phyloP scores from a whole-genome alignment of 2,888 invertebrate species.

The Lasioglossum figueresi region DNA sequence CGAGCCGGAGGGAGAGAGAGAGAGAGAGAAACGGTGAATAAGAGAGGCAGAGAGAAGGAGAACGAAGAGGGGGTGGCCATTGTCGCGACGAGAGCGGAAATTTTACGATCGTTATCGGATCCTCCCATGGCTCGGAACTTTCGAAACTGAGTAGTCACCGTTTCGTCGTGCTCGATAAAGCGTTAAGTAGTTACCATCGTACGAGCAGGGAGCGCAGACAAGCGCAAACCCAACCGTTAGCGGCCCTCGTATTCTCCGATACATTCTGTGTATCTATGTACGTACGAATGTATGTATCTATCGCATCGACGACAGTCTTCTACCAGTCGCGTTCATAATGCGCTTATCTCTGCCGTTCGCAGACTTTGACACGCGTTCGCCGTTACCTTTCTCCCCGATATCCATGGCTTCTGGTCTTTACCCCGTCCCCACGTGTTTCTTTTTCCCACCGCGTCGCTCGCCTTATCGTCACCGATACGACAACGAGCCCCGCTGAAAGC shows the following conservation, averaged over 20 bases:
- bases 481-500: neutral
- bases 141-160: slow-evolving; percentile 62
- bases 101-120: slow-evolving; percentile 72
- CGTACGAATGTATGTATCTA: slow-evolving; percentile 1
- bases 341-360: slow-evolving; percentile 30
- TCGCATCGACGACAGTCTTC: slow-evolving; percentile 32
- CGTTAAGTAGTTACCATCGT: slow-evolving; percentile 50
- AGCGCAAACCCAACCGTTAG: slow-evolving; percentile 25
- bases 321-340: slow-evolving; percentile 37
- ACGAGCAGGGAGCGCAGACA: slow-evolving; percentile 26
- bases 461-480: slow-evolving; percentile 18
- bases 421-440: slow-evolving; percentile 1
- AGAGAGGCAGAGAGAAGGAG: neutral
- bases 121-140: slow-evolving; percentile 48
- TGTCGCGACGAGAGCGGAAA: slow-evolving; percentile 69
- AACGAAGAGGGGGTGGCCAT: slow-evolving; percentile 53
- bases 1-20: neutral
- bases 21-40: neutral
- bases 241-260: slow-evolving; percentile 40
- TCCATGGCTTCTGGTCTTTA: slow-evolving; percentile 16
- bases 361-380: slow-evolving; percentile 36
- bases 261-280: slow-evolving; percentile 15
- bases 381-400: slow-evolving; percentile 24
- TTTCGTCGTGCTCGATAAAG: slow-evolving; percentile 55
- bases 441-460: neutral